Evolutionary conservation across 2,113 vertebrate genomes (phyloP).

Genomic region (Cryptomyrus ogoouensis): DNA sequence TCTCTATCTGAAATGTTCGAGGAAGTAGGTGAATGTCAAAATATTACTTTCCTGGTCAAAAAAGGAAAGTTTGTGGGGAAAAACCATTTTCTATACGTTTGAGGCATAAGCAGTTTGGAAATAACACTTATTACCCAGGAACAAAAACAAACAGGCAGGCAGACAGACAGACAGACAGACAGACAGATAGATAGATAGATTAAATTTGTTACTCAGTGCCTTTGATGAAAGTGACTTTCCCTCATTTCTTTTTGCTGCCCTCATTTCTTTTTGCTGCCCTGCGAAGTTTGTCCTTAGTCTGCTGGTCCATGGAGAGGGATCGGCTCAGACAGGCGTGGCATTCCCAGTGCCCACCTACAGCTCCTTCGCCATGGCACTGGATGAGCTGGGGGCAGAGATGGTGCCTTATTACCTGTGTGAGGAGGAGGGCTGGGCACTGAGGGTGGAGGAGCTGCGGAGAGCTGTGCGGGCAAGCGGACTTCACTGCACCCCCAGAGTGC

Average conservation of each 20-base stretch:
- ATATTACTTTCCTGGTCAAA: background rate
- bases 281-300: background rate
- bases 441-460: conserved; percentile 37
- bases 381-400: background rate
- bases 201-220: background rate
- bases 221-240: background rate
- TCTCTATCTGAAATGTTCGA: background rate
- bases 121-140: background rate
- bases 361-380: conserved; percentile 40
- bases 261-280: background rate
- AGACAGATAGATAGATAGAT: background rate
- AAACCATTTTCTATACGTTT: background rate
- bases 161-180: too few relatives aligned
- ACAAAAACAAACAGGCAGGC: background rate
- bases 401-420: conserved; percentile 49
- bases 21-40: background rate
- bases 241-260: background rate
- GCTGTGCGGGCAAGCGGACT: conserved; percentile 31
- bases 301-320: background rate
- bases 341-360: conserved; percentile 46
- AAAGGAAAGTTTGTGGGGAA: background rate
- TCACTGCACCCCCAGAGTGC: conserved; percentile 46
- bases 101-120: background rate
- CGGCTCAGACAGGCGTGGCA: conserved; percentile 44
- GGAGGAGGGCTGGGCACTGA: conserved; percentile 46